A percentile compares a stretch with the other conserved stretches of the same genome.
phyloP scores from a whole-genome alignment of 2,113 vertebrate genomes.

The Aramus guarauna region DNA sequence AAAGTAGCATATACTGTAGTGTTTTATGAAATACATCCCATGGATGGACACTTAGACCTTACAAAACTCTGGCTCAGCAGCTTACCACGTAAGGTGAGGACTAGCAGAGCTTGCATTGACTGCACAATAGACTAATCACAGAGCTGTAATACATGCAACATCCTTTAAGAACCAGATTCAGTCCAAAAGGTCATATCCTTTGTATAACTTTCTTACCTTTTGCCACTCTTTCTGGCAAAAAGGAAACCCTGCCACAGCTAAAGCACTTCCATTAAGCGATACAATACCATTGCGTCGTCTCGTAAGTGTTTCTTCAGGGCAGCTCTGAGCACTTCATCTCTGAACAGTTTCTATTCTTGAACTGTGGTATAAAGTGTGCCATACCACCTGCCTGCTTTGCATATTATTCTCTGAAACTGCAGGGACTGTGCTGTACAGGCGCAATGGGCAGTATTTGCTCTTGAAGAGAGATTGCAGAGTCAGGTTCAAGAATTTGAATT shows the following conservation, averaged over 20 bases:
- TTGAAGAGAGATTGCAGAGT: neutral
- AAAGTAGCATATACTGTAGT: neutral
- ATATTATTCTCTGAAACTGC: neutral
- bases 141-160: neutral
- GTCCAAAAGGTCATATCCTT: neutral
- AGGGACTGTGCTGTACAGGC: neutral
- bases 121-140: neutral
- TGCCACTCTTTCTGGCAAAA: neutral
- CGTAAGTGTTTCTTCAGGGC: neutral
- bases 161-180: neutral
- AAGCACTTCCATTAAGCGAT: neutral
- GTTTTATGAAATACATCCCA: neutral
- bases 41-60: neutral
- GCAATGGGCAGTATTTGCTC: neutral
- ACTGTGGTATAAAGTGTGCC: neutral
- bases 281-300: neutral
- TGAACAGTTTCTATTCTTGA: neutral
- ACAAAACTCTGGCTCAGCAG: neutral
- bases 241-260: neutral
- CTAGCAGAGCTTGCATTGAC: neutral
- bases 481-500: neutral
- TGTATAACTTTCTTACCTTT: neutral
- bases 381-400: neutral
- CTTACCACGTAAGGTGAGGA: neutral
- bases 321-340: neutral